phyloP scores from a whole-genome alignment of 30 jellyfish, hydroid and myxozoan species.

The Aurelia aurita region DNA sequence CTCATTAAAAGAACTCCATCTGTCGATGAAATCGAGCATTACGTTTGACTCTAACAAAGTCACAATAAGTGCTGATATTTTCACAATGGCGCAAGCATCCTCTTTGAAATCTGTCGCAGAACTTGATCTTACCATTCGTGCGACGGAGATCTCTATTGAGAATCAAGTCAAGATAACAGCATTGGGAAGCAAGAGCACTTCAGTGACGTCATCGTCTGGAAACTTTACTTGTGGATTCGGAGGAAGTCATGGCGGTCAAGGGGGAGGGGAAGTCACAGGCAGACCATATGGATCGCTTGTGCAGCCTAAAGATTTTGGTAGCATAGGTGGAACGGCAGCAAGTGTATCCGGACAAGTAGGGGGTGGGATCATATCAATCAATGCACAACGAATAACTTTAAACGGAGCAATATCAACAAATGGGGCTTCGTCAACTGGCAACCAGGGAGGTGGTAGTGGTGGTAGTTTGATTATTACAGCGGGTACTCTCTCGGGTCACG shows the following conservation, averaged over 20 bases:
- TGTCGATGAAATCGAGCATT: slow-evolving; percentile 25
- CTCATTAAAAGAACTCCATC: slow-evolving; percentile 16
- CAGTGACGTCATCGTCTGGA: slow-evolving; percentile 55
- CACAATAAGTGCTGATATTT: neutral
- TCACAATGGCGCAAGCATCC: slow-evolving; percentile 59
- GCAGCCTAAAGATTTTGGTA: slow-evolving; percentile 59
- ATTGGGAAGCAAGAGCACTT: slow-evolving; percentile 12
- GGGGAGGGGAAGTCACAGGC: slow-evolving; percentile 49
- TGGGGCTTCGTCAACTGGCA: slow-evolving; percentile 24
- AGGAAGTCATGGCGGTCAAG: slow-evolving; percentile 81
- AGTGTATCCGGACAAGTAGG: slow-evolving; percentile 23
- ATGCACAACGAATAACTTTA: slow-evolving; percentile 10
- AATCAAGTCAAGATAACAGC: slow-evolving; percentile 40
- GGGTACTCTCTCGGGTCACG: slow-evolving; percentile 56
- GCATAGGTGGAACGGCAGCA: slow-evolving; percentile 64
- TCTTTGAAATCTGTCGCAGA: neutral
- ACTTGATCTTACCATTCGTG: slow-evolving; percentile 26
- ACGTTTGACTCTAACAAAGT: slow-evolving; percentile 2
- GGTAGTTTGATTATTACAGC: slow-evolving; percentile 57
- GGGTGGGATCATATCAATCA: slow-evolving; percentile 41
- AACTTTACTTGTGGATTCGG: slow-evolving; percentile 61
- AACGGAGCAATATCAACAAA: slow-evolving; percentile 35
- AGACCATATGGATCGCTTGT: slow-evolving; percentile 52
- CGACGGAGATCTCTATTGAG: slow-evolving; percentile 37
- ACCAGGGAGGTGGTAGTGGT: slow-evolving; percentile 75